Base-by-base conservation (phyloP, 2,888 invertebrate genomes). In the Pristionchus maxplancki region DNA sequence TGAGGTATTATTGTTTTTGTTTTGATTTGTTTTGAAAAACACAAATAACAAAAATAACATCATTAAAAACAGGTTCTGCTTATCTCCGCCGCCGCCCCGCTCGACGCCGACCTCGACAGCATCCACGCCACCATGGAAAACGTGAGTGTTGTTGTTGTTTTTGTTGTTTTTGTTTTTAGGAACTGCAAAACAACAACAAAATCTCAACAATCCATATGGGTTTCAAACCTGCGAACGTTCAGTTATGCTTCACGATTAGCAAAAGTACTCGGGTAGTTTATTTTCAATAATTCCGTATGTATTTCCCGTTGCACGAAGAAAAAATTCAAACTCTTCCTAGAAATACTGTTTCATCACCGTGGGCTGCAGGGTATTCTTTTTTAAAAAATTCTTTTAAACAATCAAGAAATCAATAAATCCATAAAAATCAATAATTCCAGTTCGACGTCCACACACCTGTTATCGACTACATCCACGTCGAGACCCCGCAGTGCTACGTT, bases 391-490 rank as follows among this genome's bases (percentile, higher is more conserved):
- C n/a, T n/a, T n/a, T n/a, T n/a, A n/a, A n/a, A n/a, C n/a, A n/a
- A n/a, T n/a, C n/a, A n/a, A n/a, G n/a, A n/a, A n/a, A n/a, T n/a
- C n/a, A n/a, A n/a, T n/a, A n/a, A n/a, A n/a, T n/a, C n/a, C n/a
- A n/a, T n/a, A n/a, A n/a, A n/a, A n/a, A n/a, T n/a, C n/a, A n/a
- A n/a, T n/a, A n/a, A n/a, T n/a, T 83, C 0, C 82, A 85, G 85
- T 85, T 85, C 64, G 64, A 64, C 64, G 31, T 34, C 5, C 85
- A 85, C 17, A 64, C 62, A 3, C 85, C 71, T n/a, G 31, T 71
- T 13, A n/a, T 87, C 37, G 86, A 87, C 71, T 87, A 40, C 86
- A 71, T 87, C 20, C 86, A 87, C 44, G 34, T 87, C 20, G 86
- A 87, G 67, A 44, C 86, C 8, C 34, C 37, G 6, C 58, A 67